phyloP scores from a whole-genome alignment of 2,113 vertebrate species.

The Phaethon lepturus region DNA sequence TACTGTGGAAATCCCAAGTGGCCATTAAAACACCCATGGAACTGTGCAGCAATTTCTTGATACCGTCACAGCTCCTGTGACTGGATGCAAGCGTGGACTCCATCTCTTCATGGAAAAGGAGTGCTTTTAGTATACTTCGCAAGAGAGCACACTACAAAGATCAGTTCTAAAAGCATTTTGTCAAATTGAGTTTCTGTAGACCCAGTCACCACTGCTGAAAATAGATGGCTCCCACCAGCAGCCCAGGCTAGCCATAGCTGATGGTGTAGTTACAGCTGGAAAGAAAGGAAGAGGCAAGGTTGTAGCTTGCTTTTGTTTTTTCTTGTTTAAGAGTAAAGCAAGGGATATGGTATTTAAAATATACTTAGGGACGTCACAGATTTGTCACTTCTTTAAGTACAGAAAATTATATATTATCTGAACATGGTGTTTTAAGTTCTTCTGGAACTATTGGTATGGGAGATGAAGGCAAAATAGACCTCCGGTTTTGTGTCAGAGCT shows the following conservation, averaged over 20 bases:
- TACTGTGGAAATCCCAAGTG: background rate
- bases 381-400: background rate
- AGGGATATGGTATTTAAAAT: background rate
- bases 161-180: background rate
- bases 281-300: background rate
- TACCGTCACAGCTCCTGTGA: background rate
- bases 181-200: too few species aligned
- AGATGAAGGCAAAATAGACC: background rate
- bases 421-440: background rate
- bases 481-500: background rate
- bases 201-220: background rate
- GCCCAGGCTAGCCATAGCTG: background rate
- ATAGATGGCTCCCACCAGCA: background rate
- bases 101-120: background rate
- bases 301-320: background rate
- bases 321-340: background rate
- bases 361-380: background rate
- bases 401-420: background rate
- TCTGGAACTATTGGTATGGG: background rate
- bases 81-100: rapidly evolving
- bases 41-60: background rate
- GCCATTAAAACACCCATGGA: background rate
- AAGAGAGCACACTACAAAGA: background rate
- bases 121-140: background rate
- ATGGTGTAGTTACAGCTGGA: background rate